Evolutionary conservation across 2,888 invertebrate species (phyloP).

Genomic region (Pollenia griseotomentosa): DNA sequence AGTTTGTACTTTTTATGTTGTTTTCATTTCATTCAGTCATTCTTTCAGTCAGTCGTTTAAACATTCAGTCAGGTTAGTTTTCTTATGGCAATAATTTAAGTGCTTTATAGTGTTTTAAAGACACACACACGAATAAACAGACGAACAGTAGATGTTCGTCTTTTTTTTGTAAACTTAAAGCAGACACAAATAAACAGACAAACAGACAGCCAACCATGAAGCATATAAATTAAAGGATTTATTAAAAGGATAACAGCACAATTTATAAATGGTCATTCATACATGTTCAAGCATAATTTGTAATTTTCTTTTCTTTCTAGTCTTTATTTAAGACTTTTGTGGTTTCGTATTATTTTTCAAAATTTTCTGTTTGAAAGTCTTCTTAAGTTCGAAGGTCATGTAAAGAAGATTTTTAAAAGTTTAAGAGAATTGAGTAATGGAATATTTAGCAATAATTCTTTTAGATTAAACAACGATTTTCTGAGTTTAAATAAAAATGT

Average conservation of each 20-base stretch:
- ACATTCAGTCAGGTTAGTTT: constrained; percentile 28
- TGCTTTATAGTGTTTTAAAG: constrained; percentile 61
- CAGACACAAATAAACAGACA: constrained; percentile 27
- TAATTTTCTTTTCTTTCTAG: not conserved
- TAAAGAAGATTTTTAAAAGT: too few species aligned
- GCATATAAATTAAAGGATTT: constrained; percentile 67
- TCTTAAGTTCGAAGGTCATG: constrained; percentile 15
- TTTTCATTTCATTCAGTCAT: constrained; percentile 16
- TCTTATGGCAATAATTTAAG: constrained; percentile 66
- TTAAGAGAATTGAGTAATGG: too few species aligned
- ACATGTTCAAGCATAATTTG: constrained; percentile 38
- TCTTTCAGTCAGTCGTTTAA: constrained; percentile 7
- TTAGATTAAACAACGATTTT: too few species aligned
- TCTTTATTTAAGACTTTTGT: constrained; percentile 41
- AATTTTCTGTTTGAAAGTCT: not conserved
- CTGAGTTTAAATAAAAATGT: too few species aligned
- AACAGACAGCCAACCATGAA: not conserved
- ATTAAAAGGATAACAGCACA: constrained; percentile 60
- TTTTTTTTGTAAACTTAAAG: constrained; percentile 32
- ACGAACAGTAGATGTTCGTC: constrained; percentile 8
- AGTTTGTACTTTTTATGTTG: constrained; percentile 25
- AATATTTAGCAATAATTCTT: too few species aligned
- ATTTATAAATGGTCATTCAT: constrained; percentile 51
- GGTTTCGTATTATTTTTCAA: constrained; percentile 37
- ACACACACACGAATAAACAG: constrained; percentile 21